Conservation (phyloP, 2,797 vertebrate genomes). For the Tokudaia muenninki region DNA sequence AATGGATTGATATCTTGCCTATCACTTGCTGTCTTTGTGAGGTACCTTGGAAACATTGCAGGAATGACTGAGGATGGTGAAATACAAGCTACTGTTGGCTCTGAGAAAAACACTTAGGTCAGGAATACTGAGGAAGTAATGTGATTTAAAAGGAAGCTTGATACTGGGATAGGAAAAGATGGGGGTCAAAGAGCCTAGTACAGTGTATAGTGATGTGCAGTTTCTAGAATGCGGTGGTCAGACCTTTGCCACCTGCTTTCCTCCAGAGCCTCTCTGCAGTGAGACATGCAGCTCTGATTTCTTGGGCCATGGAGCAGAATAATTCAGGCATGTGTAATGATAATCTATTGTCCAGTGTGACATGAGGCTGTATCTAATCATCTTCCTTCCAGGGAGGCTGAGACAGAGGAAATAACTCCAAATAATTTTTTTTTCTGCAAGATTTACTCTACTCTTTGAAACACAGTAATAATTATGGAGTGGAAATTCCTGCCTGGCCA, state of each 20-base stretch:
- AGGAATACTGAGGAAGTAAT: neutral
- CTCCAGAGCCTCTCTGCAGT: neutral
- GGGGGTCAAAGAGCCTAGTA: neutral
- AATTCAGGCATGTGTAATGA: neutral
- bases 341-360: neutral
- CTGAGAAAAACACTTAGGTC: neutral
- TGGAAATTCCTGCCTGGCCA: neutral
- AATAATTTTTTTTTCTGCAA: neutral
- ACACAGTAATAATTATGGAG: neutral
- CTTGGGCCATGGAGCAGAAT: neutral
- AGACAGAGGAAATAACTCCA: constrained; percentile 1
- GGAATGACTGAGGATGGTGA: neutral
- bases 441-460: constrained; percentile 10
- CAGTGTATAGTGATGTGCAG: neutral
- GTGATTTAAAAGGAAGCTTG: neutral
- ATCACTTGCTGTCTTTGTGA: neutral
- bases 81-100: neutral
- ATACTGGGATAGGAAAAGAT: neutral
- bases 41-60: neutral
- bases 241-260: neutral
- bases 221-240: neutral
- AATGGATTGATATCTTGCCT: neutral
- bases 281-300: neutral
- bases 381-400: neutral
- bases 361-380: neutral